phyloP scores from a whole-genome alignment of 2,113 vertebrate genomes.

The Cebidichthys violaceus region DNA sequence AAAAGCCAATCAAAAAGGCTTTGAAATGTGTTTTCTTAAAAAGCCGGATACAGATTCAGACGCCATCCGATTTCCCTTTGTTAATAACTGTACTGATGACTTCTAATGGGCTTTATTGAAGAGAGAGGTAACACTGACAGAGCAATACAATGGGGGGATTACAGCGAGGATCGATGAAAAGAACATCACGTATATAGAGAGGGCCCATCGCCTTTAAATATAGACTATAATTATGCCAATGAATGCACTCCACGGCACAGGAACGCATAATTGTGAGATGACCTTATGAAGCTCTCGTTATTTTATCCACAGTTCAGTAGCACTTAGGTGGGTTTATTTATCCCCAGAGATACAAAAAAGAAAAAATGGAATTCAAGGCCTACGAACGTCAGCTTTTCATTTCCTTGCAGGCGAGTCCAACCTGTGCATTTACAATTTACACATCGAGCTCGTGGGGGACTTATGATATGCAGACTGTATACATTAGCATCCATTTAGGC shows the following conservation, averaged over 20 bases:
- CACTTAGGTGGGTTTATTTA: slow-evolving; percentile 50
- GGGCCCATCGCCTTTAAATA: slow-evolving; percentile 38
- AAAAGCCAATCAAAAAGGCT: not conserved
- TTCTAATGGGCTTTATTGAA: slow-evolving; percentile 15
- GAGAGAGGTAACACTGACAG: not conserved
- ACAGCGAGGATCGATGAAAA: slow-evolving; percentile 16
- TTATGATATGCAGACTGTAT: slow-evolving; percentile 59
- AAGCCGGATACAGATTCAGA: not conserved
- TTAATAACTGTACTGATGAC: not conserved
- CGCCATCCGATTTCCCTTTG: not conserved
- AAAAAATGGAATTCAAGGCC: slow-evolving; percentile 61
- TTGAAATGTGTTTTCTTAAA: not conserved
- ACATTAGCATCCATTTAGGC: slow-evolving; percentile 70
- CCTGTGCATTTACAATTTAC: slow-evolving; percentile 67
- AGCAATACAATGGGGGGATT: slow-evolving; percentile 26
- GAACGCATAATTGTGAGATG: slow-evolving; percentile 49
- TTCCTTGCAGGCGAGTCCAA: slow-evolving; percentile 66
- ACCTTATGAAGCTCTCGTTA: slow-evolving; percentile 57
- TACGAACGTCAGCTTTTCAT: slow-evolving; percentile 57
- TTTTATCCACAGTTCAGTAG: slow-evolving; percentile 46
- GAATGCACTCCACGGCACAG: slow-evolving; percentile 32
- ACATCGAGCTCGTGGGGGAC: slow-evolving; percentile 48
- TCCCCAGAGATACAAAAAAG: slow-evolving; percentile 55
- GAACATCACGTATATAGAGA: slow-evolving; percentile 7
- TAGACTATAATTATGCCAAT: slow-evolving; percentile 38